Base-by-base conservation (phyloP, 1,140 invertebrate genomes). In the Lamellibrachia luymesi region DNA sequence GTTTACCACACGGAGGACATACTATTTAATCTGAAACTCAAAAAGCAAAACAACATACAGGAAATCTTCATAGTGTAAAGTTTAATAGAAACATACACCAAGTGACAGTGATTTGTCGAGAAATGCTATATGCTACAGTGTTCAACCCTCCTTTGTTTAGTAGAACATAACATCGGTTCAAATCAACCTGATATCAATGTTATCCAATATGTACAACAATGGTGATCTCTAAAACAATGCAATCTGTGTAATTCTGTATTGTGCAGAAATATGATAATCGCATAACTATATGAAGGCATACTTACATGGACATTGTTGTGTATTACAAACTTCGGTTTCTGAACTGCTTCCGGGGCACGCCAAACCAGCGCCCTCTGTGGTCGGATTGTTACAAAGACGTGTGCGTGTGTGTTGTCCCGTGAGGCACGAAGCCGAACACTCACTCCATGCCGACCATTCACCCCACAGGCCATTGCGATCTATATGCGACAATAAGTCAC, bases 341-440 rank as follows among this genome's bases (percentile, higher is more conserved):
- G 91, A 50, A 2, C 6, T 52, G 49, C 92, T 64, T 90, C 93
- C 93, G 51, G 5, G 27, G 51, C 93, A 93, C 51, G n/a, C 27
- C 38, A 51, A 56, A 22, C 93, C 93, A 13, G 91, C 90, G n/a
- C 93, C 93, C n/a, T 92, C 91, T n/a, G 93, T 51, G 17, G 52
- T 89, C 49, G 93, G 93, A 50, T 92, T 93, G 64, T 90, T 90
- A 51, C 93, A 93, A 27, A 49, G 27, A 27, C 93, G 92, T n/a
- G 51, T 92, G 64, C 93, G 52, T 51, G 10, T 52, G 50, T 27
- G 89, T n/a, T 90, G 22, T 25, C 93, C 93, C 2, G 52, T 80
- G 8, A 92, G 22, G n/a, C 93, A 93, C n/a, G 92, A 89, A 8
- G n/a, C 80, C 38, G 51, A 64, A 50, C 93, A 93, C 8, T 92